Percentiles rank a stretch among this genome's conserved stretches.
Evolutionary conservation across 2,888 invertebrate species (phyloP).

Genomic region (Elgonia sp.): DNA sequence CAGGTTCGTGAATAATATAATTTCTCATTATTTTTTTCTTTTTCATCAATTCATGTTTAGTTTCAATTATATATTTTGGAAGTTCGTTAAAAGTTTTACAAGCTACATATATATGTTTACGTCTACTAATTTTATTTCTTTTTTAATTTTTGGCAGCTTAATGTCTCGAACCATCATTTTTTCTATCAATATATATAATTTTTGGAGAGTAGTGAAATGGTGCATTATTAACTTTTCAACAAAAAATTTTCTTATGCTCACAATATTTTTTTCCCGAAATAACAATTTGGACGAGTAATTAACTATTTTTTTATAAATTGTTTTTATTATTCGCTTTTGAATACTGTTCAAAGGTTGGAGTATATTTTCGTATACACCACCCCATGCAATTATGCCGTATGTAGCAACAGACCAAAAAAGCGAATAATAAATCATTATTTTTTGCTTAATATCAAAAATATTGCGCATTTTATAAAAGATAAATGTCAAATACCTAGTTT

Average conservation of each 20-base stretch:
- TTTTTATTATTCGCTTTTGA: constrained; percentile 29
- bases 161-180: neutral
- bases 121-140: constrained; percentile 16
- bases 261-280: constrained; percentile 12
- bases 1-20: neutral
- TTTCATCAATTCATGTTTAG: neutral
- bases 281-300: constrained; percentile 5
- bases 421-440: constrained; percentile 17
- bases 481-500: constrained; percentile 10
- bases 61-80: neutral
- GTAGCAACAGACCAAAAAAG: constrained; percentile 21
- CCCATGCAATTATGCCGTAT: constrained; percentile 11
- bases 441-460: neutral
- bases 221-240: constrained; percentile 1
- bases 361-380: constrained; percentile 1
- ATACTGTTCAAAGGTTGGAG: neutral
- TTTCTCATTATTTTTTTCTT: constrained; percentile 10
- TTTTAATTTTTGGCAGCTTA: constrained; percentile 13
- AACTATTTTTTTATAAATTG: constrained; percentile 8
- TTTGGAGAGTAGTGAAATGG: neutral
- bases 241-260: constrained; percentile 6
- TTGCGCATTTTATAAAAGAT: constrained; percentile 19
- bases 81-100: constrained; percentile 19
- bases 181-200: neutral
- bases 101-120: constrained; percentile 2